A percentile compares a stretch with the other conserved stretches of the same genome.
phyloP scores from a whole-genome alignment of 1,140 invertebrate genomes.

The Drosophila funebris region DNA sequence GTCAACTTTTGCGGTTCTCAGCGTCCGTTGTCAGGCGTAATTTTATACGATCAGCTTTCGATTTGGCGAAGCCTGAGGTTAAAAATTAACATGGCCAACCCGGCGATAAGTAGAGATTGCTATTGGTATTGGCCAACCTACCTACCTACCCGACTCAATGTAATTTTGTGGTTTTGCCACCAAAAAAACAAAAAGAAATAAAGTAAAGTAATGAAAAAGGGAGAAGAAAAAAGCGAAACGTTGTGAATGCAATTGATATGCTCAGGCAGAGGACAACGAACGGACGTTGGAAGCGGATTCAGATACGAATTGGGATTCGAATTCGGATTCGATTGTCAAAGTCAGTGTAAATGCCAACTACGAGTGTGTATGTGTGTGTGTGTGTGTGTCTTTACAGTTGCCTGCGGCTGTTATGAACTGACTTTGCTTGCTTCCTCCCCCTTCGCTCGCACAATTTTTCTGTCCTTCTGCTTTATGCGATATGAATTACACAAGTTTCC shows the following conservation, averaged over 20 bases:
- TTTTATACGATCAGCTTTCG: conserved; percentile 81
- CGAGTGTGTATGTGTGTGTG: conserved; percentile 27
- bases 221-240: conserved; percentile 24
- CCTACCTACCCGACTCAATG: conserved; percentile 52
- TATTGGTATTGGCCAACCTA: conserved; percentile 51
- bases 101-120: conserved; percentile 76
- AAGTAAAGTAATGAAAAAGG: conserved; percentile 18
- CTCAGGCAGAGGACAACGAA: conserved; percentile 28
- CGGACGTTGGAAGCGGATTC: conserved; percentile 41
- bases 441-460: not conserved
- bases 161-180: conserved; percentile 74
- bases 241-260: conserved; percentile 71
- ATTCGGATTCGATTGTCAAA: conserved; percentile 65
- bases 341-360: conserved; percentile 57
- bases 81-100: conserved; percentile 77
- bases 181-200: conserved; percentile 37
- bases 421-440: conserved; percentile 27
- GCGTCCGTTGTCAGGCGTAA: conserved; percentile 76
- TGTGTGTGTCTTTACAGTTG: conserved; percentile 47
- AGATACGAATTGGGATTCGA: conserved; percentile 10
- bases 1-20: conserved; percentile 77
- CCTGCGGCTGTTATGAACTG: conserved; percentile 47
- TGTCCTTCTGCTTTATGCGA: conserved; percentile 58
- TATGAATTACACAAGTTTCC: conserved; percentile 81
- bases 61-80: conserved; percentile 70